Conservation (phyloP, 2,113 vertebrate species). For the Pipra filicauda region DNA sequence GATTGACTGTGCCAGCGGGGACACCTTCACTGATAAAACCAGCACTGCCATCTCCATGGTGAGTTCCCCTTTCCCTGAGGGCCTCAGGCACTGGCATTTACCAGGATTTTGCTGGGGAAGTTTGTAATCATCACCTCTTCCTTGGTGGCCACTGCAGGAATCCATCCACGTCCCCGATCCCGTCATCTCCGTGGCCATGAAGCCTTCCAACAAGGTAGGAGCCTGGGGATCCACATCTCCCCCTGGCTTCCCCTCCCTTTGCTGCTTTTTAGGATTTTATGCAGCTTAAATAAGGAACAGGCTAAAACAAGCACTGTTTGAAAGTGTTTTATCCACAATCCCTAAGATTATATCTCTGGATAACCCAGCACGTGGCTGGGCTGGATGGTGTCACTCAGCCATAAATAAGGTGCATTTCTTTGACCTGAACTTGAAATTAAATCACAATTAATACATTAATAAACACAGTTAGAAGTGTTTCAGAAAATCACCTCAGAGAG, state of each 20-base stretch:
- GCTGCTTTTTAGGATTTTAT: background rate
- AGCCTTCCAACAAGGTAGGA: constrained; percentile 89
- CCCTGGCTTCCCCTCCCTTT: background rate
- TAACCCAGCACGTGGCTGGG: background rate
- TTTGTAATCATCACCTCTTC: background rate
- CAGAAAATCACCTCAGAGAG: background rate
- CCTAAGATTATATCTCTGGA: background rate
- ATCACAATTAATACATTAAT: background rate
- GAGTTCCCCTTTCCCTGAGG: background rate
- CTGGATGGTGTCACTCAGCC: background rate
- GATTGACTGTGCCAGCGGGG: constrained; percentile 95
- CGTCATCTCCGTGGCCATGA: constrained; percentile 93
- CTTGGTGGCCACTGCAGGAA: constrained; percentile 77
- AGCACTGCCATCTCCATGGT: constrained; percentile 89
- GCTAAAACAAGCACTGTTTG: background rate
- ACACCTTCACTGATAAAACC: constrained; percentile 88
- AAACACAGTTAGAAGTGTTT: background rate
- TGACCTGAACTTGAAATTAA: background rate
- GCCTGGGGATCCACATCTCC: background rate
- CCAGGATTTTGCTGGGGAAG: background rate
- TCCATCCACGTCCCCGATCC: constrained; percentile 95
- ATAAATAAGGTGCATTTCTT: background rate
- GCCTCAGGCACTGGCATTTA: background rate
- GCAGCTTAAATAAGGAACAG: background rate
- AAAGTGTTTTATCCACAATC: background rate